Conservation (phyloP, 2,797 vertebrate genomes). For the Myripristis jacobus region DNA sequence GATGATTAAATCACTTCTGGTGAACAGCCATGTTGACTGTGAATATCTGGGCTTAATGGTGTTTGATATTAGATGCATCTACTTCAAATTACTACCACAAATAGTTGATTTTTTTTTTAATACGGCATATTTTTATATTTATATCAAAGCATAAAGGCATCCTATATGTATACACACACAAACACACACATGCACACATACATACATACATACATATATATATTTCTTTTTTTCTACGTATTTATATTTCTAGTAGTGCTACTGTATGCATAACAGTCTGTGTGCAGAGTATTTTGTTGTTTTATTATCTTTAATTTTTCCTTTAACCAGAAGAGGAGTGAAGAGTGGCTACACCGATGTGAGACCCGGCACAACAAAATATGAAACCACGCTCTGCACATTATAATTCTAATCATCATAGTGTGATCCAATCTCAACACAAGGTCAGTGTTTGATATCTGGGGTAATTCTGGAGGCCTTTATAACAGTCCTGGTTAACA, state of each 20-base stretch:
- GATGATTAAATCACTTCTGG: constrained; percentile 59
- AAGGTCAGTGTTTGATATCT: constrained; percentile 78
- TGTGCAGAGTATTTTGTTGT: too few species aligned
- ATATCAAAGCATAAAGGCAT: constrained; percentile 24
- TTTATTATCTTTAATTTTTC: neutral
- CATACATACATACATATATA: too few species aligned
- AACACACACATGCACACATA: too few species aligned
- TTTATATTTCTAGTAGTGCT: neutral
- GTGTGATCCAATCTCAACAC: constrained; percentile 52
- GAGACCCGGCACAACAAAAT: constrained; percentile 32
- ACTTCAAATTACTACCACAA: constrained; percentile 25
- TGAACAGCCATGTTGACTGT: constrained; percentile 58
- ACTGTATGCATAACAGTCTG: neutral
- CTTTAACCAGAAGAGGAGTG: constrained; percentile 8
- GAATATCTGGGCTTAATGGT: constrained; percentile 36
- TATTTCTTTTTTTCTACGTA: too few species aligned
- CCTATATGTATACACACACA: neutral
- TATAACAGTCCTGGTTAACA: constrained; percentile 77
- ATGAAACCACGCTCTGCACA: constrained; percentile 18
- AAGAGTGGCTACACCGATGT: neutral
- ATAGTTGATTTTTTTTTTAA: constrained; percentile 3
- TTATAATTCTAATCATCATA: constrained; percentile 67
- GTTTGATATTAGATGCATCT: constrained; percentile 34
- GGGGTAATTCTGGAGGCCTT: constrained; percentile 78
- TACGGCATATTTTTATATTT: constrained; percentile 1